Percentiles rank a stretch among this genome's conserved stretches.
These are phyloP conservation scores for Gobiocypris rarus DNA, from an alignment of 2,113 vertebrate genomes.

Conservation along the genomic window DNA sequence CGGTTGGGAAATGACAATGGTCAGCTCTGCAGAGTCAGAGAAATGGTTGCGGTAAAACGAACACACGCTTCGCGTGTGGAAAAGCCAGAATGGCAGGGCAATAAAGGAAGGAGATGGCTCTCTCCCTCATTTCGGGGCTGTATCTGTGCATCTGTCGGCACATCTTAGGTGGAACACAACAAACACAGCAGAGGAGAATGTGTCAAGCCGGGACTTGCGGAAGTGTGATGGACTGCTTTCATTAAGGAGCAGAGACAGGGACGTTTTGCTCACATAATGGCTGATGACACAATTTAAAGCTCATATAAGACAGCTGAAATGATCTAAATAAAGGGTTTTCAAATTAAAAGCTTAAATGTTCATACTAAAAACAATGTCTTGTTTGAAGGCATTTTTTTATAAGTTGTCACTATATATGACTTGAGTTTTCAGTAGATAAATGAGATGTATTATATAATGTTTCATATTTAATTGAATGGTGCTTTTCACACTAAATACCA, in stretches of 20 bases:
- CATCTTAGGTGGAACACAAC: slow-evolving; percentile 68
- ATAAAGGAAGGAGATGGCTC: slow-evolving; percentile 72
- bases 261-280: slow-evolving; percentile 64
- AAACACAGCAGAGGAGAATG: slow-evolving; percentile 59
- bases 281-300: slow-evolving; percentile 63
- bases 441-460: too few species aligned
- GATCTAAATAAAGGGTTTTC: slow-evolving; percentile 23
- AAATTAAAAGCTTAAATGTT: background rate
- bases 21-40: slow-evolving; percentile 74
- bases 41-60: slow-evolving; percentile 70
- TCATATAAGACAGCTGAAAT: slow-evolving; percentile 63
- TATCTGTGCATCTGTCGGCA: slow-evolving; percentile 59
- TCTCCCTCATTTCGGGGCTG: slow-evolving; percentile 70
- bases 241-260: slow-evolving; percentile 72
- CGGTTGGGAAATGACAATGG: slow-evolving; percentile 75
- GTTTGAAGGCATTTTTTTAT: background rate
- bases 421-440: background rate
- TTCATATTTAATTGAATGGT: too few species aligned
- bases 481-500: background rate
- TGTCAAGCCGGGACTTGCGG: slow-evolving; percentile 70
- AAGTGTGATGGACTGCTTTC: slow-evolving; percentile 69
- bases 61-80: slow-evolving; percentile 65
- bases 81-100: slow-evolving; percentile 72
- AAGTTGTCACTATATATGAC: background rate
- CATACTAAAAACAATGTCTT: too few species aligned